These are phyloP conservation scores for Elgaria multicarinata DNA, from an alignment of 2,113 vertebrate species.

Conservation along the genomic window DNA sequence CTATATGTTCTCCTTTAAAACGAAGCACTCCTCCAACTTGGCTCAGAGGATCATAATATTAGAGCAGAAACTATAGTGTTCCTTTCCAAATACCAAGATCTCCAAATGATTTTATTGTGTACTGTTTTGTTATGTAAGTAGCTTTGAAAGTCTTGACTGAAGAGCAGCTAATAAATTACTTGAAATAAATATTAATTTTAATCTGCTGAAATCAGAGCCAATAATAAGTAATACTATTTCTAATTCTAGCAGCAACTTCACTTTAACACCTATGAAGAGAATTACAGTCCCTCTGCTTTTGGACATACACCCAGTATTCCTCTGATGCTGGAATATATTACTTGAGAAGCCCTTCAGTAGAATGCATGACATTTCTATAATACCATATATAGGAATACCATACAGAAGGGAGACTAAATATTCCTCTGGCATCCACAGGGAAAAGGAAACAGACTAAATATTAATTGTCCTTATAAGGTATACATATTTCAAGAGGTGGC, in stretches of 20 bases:
- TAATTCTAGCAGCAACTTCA: neutral
- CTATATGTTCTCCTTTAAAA: neutral
- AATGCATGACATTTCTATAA: neutral
- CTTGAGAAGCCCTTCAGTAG: neutral
- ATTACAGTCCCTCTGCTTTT: neutral
- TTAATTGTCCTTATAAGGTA: slow-evolving; percentile 7
- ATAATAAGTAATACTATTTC: neutral
- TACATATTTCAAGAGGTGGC: slow-evolving; percentile 18
- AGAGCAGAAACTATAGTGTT: neutral
- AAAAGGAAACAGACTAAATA: neutral
- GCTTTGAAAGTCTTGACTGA: neutral
- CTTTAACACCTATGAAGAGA: neutral
- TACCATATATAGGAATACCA: neutral
- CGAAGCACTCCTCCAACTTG: neutral
- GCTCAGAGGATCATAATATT: neutral
- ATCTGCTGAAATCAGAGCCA: neutral
- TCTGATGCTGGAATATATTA: neutral
- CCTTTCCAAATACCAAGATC: neutral
- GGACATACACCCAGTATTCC: neutral
- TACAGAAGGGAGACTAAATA: neutral
- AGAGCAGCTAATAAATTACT: neutral
- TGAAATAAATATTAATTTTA: neutral
- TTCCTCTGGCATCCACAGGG: neutral
- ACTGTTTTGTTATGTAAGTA: neutral
- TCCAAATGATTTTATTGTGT: neutral